phyloP scores from a whole-genome alignment of 2,888 invertebrate species.

The Drosophila tanythrix region DNA sequence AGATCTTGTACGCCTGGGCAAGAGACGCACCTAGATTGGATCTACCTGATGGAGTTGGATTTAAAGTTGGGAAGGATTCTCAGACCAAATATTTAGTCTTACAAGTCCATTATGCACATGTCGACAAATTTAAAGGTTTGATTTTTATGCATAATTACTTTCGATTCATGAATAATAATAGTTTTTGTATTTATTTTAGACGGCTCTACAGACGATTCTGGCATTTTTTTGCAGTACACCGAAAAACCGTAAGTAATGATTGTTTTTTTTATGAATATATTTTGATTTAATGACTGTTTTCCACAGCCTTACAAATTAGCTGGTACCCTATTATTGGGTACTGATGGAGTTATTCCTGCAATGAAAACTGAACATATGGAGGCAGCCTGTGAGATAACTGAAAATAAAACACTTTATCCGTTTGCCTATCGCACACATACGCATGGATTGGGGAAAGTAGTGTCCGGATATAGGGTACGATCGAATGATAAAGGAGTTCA shows the following conservation, averaged over 20 bases:
- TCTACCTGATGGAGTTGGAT: constrained; percentile 95
- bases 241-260: constrained; percentile 87
- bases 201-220: constrained; percentile 93
- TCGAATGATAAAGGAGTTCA: constrained; percentile 87
- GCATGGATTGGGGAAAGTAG: constrained; percentile 93
- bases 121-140: constrained; percentile 87
- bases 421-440: constrained; percentile 98
- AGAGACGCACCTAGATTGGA: constrained; percentile 93
- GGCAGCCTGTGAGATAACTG: constrained; percentile 92
- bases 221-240: constrained; percentile 92
- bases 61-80: constrained; percentile 94
- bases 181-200: constrained; percentile 85
- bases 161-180: neutral
- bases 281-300: constrained; percentile 11
- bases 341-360: constrained; percentile 92
- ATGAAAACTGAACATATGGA: constrained; percentile 93
- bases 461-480: constrained; percentile 92
- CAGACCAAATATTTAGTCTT: constrained; percentile 95
- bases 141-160: neutral
- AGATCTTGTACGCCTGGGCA: constrained; percentile 98
- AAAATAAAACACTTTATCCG: constrained; percentile 94
- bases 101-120: constrained; percentile 94
- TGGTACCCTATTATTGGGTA: constrained; percentile 95
- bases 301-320: constrained; percentile 92
- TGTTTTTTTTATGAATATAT: no score